Base-by-base conservation (phyloP, 2,113 vertebrate genomes). In the Thalassoma bifasciatum region DNA sequence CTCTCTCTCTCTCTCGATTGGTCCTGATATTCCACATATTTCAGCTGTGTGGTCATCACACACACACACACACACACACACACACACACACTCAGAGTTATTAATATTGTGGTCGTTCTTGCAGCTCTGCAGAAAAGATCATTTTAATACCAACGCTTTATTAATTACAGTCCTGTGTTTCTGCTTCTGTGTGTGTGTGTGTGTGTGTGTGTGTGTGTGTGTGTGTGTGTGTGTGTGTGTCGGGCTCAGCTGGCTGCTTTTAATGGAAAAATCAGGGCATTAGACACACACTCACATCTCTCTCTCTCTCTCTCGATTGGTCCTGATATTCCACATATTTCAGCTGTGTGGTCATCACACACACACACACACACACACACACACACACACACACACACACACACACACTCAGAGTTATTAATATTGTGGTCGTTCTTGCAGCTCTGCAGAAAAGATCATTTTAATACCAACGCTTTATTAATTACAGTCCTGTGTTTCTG, bases 211-310 rank as follows among this genome's bases (percentile, higher is more conserved):
- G 26, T 56, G 49, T 69, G 42, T 37, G 60, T 47, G 1, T 72
- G 62, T 44, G 51, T 54, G 17, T 70, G 16, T 0, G 2, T 1
- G 8, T 19, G 53, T 66, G 66, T 59, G 54, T 37, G 42, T 47
- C 50, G 84, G 78, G 81, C 87, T 82, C 84, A 86, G 87, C 84
- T 85, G 84, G 87, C 76, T 69, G 70, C 53, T 67, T 82, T 82
- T 89, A 86, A 86, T 82, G 82, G 79, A 75, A 85, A 49, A 84
- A 73, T 86, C 70, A 66, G 71, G 14, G 56, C 76, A 81, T 87
- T 74, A 87, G 77, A 77, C 64, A 66, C 80, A 76, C 77, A 75
- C 66, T 61, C 59, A 61, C 19, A 14, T 16, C 24, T 34, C 46
- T 16, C 54, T 58, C 46, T 16, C 54, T 58, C 61, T 54, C 54